Evolutionary conservation across 2,888 invertebrate species (phyloP), one percentile per base, ranked within the genome.

Genomic region (Acanthococcus lagerstroemiae): DNA sequence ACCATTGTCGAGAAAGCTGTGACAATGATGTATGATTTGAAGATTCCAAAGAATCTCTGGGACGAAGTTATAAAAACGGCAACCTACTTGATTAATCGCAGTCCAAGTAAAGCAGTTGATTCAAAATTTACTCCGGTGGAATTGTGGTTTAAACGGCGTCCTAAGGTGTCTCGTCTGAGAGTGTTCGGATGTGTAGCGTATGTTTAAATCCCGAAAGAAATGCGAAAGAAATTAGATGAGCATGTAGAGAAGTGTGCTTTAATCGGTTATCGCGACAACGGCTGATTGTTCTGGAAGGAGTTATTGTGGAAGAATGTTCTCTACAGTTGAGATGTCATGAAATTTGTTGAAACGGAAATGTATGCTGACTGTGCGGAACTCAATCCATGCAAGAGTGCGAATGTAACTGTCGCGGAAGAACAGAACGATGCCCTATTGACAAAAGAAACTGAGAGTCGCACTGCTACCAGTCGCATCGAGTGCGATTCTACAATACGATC

Each of bases 171-270:
- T n/a, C 56, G 68, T 60, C 45, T 70, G n/a, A 70, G 61, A 54
- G 58, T 67, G 44, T 70, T 69, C 57, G 69, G 70, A 3, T 67
- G 65, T 65, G n/a, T 19, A 17, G 65, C 58, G 12, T 69, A 66
- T 56, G 30, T 55, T 12, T 57, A 63, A 46, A 63, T 56, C 17
- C 66, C 69, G 1, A 67, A 57, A 55, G 67, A 68, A 26, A 44
- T 66, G 19, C 54, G 69, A 26, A 21, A 37, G n/a, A 68, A 69
- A 44, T 63, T 69, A 17, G 58, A 61, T 27, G 15, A 55, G 9
- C 50, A 55, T 27, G 46, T 55, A 15, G 61, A 55, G 50, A 67
- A 67, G 50, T 30, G 45, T 9, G 24, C 52, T 17, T 66, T 68
- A 25, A 44, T 67, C 26, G 68, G 68, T 24, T 67, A 67, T 27